A percentile compares a stretch with the other conserved stretches of the same genome.
phyloP scores from a whole-genome alignment of 2,797 vertebrate genomes.

The Acrocephalus scirpaceus region DNA sequence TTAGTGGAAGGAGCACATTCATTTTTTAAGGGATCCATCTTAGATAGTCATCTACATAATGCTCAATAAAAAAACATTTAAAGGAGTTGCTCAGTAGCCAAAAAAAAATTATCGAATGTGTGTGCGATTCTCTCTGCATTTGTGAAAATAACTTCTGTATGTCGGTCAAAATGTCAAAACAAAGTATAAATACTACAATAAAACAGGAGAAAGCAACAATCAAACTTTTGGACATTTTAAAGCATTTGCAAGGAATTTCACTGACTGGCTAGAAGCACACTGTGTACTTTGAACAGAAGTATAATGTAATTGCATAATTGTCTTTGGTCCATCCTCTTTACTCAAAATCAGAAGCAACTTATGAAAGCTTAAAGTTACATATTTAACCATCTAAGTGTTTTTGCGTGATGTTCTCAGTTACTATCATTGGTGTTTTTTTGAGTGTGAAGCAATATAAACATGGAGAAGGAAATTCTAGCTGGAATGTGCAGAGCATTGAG shows the following conservation, averaged over 20 bases:
- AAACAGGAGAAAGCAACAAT: not conserved
- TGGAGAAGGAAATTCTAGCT: not conserved
- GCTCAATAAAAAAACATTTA: not conserved
- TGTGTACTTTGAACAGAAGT: not conserved
- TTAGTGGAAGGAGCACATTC: not conserved
- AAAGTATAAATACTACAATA: not conserved
- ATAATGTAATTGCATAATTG: rapidly evolving
- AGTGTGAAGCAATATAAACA: not conserved
- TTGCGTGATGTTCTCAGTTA: not conserved
- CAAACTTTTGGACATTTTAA: not conserved
- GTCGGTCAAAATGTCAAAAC: not conserved
- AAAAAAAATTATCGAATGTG: not conserved
- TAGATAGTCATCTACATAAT: not conserved
- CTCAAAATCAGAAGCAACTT: not conserved
- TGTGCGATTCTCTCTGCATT: not conserved
- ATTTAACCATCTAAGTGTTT: not conserved
- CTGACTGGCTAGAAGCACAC: not conserved
- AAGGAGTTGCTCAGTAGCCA: not conserved
- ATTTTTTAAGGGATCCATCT: not conserved
- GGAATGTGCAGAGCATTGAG: not conserved
- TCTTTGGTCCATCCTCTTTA: not conserved
- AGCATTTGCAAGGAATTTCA: not conserved
- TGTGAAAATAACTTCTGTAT: not conserved
- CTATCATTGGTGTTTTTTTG: not conserved
- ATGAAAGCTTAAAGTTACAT: not conserved